A percentile compares a stretch with the other conserved stretches of the same genome.
phyloP scores from a whole-genome alignment of 2,113 vertebrate species.

The Perca fluviatilis region DNA sequence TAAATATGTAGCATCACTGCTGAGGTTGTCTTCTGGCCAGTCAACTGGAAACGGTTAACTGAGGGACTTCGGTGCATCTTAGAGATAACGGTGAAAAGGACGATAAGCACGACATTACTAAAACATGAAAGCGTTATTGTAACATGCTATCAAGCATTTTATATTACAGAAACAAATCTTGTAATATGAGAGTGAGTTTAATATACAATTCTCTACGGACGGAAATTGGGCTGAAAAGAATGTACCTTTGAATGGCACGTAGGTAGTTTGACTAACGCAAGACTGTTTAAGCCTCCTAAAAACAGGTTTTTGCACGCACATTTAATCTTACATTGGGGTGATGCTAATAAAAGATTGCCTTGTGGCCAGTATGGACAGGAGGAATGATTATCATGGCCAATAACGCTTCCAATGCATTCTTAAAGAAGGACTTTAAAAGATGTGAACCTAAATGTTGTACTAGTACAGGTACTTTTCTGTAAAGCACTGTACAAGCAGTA shows the following conservation, averaged over 20 bases:
- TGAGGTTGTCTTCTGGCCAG: conserved; percentile 10
- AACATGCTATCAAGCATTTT: neutral
- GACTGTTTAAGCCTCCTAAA: neutral
- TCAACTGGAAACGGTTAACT: conserved; percentile 25
- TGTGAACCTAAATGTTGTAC: neutral
- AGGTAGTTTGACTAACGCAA: neutral
- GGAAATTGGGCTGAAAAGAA: neutral
- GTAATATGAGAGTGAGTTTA: neutral
- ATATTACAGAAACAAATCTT: conserved; percentile 10
- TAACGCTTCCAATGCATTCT: neutral
- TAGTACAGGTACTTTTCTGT: neutral
- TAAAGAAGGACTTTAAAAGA: neutral
- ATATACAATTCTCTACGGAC: neutral
- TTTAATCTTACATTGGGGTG: too few species aligned
- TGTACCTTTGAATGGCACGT: neutral
- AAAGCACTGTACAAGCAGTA: neutral
- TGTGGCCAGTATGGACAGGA: neutral
- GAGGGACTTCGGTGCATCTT: conserved; percentile 25
- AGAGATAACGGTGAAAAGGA: neutral
- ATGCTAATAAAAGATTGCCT: neutral
- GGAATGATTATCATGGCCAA: neutral
- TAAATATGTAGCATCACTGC: conserved; percentile 50
- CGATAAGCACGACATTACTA: neutral
- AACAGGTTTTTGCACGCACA: neutral
- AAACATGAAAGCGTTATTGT: neutral